Base-by-base conservation (phyloP, 2,797 vertebrate species). In the Takifugu ocellatus region DNA sequence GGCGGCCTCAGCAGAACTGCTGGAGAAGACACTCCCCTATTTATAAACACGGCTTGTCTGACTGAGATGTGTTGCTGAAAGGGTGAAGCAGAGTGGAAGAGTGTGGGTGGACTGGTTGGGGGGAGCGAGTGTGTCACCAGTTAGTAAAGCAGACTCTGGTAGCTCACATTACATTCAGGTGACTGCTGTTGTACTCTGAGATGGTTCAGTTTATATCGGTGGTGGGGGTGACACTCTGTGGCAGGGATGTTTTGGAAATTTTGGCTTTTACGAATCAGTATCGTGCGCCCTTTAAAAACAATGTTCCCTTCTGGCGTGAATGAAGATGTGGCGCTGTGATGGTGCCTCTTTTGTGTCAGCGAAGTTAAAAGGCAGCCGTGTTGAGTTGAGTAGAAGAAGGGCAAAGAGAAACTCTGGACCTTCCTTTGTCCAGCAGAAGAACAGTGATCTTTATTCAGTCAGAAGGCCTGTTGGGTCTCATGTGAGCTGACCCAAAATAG, bases 401-500 rank as follows among this genome's bases (percentile, higher is more conserved):
- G 66, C 74, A 70, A 71, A 78, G 73, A 82, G 78, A 79, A 83
- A 74, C 74, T 63, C 74, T 27, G 67, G 65, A 78, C 76, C 81
- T 79, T 69, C 79, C 77, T 88, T 90, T 89, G 80, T 87, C 83
- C 59, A 14, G 70, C 77, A 68, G 70, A 79, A 79, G 81, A 90
- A 88, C 81, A 73, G 80, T 85, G 75, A 78, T 84, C 82, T 84
- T 88, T 85, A 87, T 88, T 88, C 87, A 88, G 77, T 72, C 83
- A 64, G 59, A 68, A 70, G 85, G 79, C 81, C 83, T 79, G 86
- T 85, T 71, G 77, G 83, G 84, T 57, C 82, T 87, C 87, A 89
- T 90, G 87, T 91, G 87, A 90, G 84, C 80, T 51, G 55, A 87
- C 84, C 86, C 68, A 78, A 88, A 90, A 89, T 88, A 87, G 87